Percentiles rank a stretch among this genome's conserved stretches.
phyloP scores from a whole-genome alignment of 2,888 invertebrate genomes.

The Xestoiulus laeticollis region DNA sequence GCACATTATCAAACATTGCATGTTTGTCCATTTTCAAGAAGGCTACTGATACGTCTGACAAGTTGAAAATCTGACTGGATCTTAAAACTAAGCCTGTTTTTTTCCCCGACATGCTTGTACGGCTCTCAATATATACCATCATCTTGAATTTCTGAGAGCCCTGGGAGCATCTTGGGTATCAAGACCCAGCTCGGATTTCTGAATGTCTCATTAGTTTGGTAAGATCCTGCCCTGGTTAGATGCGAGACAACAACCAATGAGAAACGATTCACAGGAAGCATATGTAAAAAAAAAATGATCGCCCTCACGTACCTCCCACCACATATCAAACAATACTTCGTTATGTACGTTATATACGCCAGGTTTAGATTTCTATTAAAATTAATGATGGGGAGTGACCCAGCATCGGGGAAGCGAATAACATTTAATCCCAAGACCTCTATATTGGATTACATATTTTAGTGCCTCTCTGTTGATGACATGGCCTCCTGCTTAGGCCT shows the following conservation, averaged over 20 bases:
- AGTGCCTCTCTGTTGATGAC: conserved; percentile 16
- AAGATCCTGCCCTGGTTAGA: conserved; percentile 30
- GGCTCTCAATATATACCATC: conserved; percentile 27
- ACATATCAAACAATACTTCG: conserved; percentile 47
- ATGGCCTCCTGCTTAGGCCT: conserved; percentile 1
- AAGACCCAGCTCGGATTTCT: conserved; percentile 13
- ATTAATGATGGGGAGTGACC: conserved; percentile 46
- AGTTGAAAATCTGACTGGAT: conserved; percentile 11
- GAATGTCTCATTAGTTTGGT: conserved; percentile 45
- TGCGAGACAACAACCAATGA: conserved; percentile 41
- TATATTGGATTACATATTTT: conserved; percentile 2
- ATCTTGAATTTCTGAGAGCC: conserved; percentile 40
- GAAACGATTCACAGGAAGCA: background rate
- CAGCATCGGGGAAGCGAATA: conserved; percentile 9
- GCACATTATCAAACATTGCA: background rate
- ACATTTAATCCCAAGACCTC: conserved; percentile 13
- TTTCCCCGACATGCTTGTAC: background rate
- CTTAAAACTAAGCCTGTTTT: conserved; percentile 21
- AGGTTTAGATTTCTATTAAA: conserved; percentile 47
- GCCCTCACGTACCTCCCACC: conserved; percentile 7
- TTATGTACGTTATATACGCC: conserved; percentile 35
- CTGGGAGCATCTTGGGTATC: conserved; percentile 45
- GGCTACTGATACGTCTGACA: background rate
- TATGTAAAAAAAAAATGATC: conserved; percentile 36
- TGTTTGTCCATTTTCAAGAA: background rate